phyloP scores from a whole-genome alignment of 2,797 vertebrate species.

The Coccyzus lansbergi region DNA sequence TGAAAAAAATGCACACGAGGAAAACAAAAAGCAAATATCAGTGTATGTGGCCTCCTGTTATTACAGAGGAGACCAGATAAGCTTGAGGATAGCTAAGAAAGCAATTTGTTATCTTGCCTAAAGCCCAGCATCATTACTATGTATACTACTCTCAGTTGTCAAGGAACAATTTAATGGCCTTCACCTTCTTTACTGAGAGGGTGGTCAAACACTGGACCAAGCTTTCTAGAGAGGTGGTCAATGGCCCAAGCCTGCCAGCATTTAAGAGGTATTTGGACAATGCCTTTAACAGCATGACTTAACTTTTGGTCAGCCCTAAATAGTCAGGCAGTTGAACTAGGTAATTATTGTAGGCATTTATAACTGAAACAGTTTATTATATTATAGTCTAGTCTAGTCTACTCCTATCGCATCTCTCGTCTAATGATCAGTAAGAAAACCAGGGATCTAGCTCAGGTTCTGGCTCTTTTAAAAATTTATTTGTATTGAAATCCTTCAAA shows the following conservation, averaged over 20 bases:
- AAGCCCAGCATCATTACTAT: neutral
- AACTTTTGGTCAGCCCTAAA: neutral
- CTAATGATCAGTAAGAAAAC: neutral
- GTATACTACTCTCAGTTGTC: neutral
- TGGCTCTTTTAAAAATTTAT: neutral
- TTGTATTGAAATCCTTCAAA: neutral
- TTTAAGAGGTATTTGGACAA: neutral
- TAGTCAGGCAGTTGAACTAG: neutral
- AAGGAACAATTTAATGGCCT: neutral
- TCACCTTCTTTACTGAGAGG: neutral
- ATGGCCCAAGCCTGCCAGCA: neutral
- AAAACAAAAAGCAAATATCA: neutral
- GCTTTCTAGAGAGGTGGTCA: neutral
- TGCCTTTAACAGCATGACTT: neutral
- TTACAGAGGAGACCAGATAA: neutral
- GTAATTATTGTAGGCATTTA: neutral
- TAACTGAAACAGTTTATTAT: neutral
- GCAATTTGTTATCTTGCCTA: neutral
- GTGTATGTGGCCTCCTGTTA: neutral
- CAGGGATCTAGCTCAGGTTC: neutral
- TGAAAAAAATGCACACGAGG: neutral
- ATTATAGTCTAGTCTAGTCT: no score
- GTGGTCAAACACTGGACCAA: neutral
- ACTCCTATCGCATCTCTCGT: neutral
- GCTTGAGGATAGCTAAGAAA: neutral